Evolutionary conservation across 1,140 invertebrate species (phyloP).

Genomic region (Drosophila arawakana): DNA sequence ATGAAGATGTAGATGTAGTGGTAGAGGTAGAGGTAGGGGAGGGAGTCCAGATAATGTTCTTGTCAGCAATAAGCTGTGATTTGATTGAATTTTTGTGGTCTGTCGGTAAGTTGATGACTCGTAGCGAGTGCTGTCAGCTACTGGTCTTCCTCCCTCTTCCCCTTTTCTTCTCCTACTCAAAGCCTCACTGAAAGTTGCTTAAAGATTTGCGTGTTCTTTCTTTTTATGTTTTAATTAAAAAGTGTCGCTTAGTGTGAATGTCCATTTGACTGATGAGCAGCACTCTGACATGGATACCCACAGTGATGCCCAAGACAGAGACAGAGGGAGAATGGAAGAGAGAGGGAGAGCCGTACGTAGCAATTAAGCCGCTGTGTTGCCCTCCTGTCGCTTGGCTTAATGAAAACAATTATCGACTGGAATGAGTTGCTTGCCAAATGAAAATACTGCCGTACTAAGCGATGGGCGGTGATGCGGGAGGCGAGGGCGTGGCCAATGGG

Average conservation of each 20-base stretch:
- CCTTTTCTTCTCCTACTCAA: neutral
- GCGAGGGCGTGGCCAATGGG: conserved; percentile 45
- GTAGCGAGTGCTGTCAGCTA: neutral
- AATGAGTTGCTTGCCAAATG: conserved; percentile 11
- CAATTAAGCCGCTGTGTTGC: conserved; percentile 70
- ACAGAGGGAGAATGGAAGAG: neutral
- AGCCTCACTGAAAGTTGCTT: conserved; percentile 1
- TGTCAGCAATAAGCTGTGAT: conserved; percentile 60
- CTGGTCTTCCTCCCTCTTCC: neutral
- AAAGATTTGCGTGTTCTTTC: conserved; percentile 56
- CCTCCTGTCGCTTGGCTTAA: conserved; percentile 62
- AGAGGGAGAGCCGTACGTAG: conserved; percentile 13
- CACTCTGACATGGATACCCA: conserved; percentile 17
- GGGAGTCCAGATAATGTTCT: conserved; percentile 43
- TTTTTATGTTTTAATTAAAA: conserved; percentile 79
- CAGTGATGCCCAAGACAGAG: neutral
- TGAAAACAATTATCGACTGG: conserved; percentile 78
- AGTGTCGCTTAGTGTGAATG: conserved; percentile 77
- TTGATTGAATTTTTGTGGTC: conserved; percentile 83
- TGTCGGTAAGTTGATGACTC: conserved; percentile 19
- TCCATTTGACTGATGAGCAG: conserved; percentile 71
- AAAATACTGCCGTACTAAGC: neutral
- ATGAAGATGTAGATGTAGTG: neutral
- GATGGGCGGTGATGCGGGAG: neutral
- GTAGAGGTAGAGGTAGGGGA: neutral